A percentile compares a stretch with the other conserved stretches of the same genome.
Conservation (phyloP, 2,113 vertebrate species). For the Protobothrops mucrosquamatus region DNA sequence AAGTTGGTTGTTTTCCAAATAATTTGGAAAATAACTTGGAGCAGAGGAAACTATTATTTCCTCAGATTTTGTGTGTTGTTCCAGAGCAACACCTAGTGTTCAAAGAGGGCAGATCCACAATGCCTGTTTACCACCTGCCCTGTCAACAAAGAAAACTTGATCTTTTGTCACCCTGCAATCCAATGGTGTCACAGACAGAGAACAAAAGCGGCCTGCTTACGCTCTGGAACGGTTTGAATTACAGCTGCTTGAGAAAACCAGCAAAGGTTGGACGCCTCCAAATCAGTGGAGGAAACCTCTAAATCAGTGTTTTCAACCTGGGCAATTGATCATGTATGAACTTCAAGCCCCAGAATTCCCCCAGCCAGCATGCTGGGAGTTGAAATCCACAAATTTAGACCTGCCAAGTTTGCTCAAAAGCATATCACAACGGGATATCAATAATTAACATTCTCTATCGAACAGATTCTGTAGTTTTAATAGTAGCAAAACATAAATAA, state of each 20-base stretch:
- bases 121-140: neutral
- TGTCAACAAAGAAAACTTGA: neutral
- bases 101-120: neutral
- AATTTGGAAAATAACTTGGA: neutral
- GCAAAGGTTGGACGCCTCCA: neutral
- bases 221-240: neutral
- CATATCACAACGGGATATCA: too few species aligned
- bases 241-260: neutral
- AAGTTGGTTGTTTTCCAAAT: neutral
- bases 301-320: too few species aligned
- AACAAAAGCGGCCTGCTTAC: neutral
- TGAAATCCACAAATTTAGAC: too few species aligned
- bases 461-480: neutral
- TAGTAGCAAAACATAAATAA: neutral
- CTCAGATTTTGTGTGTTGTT: neutral
- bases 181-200: neutral
- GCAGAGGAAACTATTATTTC: neutral
- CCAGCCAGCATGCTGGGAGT: too few species aligned
- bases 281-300: too few species aligned
- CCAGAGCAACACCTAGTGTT: slow-evolving; percentile 21
- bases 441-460: too few species aligned
- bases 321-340: too few species aligned
- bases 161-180: neutral
- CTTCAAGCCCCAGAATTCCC: too few species aligned
- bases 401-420: too few species aligned